Conservation (phyloP, 64 coral and sea anemone species). For the Dendronephthya gigantea region DNA sequence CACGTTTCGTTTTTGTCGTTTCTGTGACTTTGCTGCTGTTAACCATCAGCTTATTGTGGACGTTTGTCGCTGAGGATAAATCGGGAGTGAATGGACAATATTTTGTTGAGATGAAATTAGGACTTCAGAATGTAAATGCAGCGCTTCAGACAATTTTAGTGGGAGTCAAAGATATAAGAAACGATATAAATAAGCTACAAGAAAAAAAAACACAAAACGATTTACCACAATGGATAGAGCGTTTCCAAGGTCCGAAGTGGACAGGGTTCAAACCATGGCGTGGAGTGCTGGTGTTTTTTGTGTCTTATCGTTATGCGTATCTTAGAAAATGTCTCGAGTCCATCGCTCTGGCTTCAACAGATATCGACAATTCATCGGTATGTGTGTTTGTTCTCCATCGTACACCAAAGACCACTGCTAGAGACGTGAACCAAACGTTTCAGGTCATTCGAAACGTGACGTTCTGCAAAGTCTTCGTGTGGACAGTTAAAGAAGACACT, state of each 20-base stretch:
- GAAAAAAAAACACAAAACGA: not conserved
- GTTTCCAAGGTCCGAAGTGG: not conserved
- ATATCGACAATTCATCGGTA: conserved; percentile 7
- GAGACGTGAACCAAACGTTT: not conserved
- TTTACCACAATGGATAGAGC: conserved; percentile 15
- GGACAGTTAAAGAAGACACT: not conserved
- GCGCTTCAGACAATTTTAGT: not conserved
- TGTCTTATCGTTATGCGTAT: not conserved
- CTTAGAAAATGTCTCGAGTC: conserved; percentile 27
- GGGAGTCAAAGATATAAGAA: not conserved
- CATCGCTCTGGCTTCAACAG: not conserved
- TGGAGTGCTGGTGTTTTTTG: not conserved
- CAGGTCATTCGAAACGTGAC: not conserved
- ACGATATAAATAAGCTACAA: not conserved
- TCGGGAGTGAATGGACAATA: not conserved
- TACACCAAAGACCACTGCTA: not conserved
- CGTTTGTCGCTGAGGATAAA: not conserved
- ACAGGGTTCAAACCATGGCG: not conserved
- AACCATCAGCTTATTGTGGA: not conserved
- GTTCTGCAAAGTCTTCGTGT: not conserved
- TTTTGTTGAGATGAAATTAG: not conserved
- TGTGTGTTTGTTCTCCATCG: conserved; percentile 9
- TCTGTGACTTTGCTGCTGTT: not conserved
- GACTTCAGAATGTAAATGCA: not conserved
- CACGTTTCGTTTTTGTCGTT: not conserved